These are phyloP conservation scores for Ichneumon xanthorius DNA, from an alignment of 2,888 invertebrate species.

Conservation along the genomic window DNA sequence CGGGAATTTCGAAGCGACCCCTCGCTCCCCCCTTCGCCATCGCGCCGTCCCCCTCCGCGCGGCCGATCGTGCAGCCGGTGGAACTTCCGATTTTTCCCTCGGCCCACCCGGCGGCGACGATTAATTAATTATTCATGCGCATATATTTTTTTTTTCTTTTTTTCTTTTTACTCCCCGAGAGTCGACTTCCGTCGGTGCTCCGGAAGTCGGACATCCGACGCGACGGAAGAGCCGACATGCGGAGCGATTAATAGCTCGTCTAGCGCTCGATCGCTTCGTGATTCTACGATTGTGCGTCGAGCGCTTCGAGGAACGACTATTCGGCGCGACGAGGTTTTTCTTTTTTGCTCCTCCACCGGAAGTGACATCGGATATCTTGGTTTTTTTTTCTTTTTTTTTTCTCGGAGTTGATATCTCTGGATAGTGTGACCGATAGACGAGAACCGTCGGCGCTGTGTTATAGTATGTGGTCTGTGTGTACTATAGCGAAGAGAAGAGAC, in stretches of 20 bases:
- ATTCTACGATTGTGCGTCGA: no score
- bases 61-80: background rate
- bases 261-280: background rate
- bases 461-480: background rate
- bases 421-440: slow-evolving; percentile 39
- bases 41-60: background rate
- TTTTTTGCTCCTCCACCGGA: slow-evolving; percentile 25
- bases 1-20: slow-evolving; percentile 69
- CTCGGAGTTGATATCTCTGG: background rate
- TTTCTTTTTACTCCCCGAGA: no score
- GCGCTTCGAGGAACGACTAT: no score
- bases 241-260: slow-evolving; percentile 8
- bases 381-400: slow-evolving; percentile 8
- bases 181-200: slow-evolving; percentile 39
- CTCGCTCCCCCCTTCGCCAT: background rate
- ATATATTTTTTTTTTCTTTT: background rate
- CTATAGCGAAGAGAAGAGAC: slow-evolving; percentile 46
- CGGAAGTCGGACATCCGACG: slow-evolving; percentile 58
- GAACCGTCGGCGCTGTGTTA: background rate
- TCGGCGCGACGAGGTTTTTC: background rate
- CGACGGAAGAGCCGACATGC: background rate
- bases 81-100: background rate
- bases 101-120: background rate
- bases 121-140: slow-evolving; percentile 26
- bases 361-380: slow-evolving; percentile 11